Evolutionary conservation across 2,888 invertebrate genomes (phyloP).

Genomic region (Caenorhabditis uteleia): DNA sequence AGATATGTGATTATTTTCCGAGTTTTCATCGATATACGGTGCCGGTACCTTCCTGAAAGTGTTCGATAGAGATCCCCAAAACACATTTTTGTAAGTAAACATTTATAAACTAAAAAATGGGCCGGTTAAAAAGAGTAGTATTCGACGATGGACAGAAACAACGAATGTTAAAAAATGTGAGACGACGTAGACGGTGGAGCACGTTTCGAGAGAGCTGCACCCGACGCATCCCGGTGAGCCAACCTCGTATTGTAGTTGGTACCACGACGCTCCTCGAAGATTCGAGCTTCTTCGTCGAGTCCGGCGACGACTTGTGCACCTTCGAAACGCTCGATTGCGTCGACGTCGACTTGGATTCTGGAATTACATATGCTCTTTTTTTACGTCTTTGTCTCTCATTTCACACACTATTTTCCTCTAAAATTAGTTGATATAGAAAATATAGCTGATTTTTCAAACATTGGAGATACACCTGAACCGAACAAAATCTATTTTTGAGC

Average conservation of each 20-base stretch:
- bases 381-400: too few species aligned
- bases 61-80: neutral
- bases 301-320: conserved; percentile 66
- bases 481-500: too few species aligned
- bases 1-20: conserved; percentile 11
- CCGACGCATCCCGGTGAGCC: conserved; percentile 25
- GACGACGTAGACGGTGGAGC: conserved; percentile 9
- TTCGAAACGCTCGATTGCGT: conserved; percentile 68
- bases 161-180: conserved; percentile 3
- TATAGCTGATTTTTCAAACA: too few species aligned
- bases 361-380: neutral
- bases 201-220: conserved; percentile 22
- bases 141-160: too few species aligned
- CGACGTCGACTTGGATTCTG: conserved; percentile 55
- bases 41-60: conserved; percentile 32
- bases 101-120: too few species aligned
- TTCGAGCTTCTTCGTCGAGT: conserved; percentile 70
- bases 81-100: neutral
- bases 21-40: conserved; percentile 10
- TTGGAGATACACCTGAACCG: too few species aligned
- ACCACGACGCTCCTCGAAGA: conserved; percentile 59
- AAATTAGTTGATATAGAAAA: too few species aligned
- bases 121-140: too few species aligned
- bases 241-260: conserved; percentile 48
- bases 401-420: too few species aligned